Percentiles rank a stretch among this genome's conserved stretches.
Evolutionary conservation across 2,113 vertebrate genomes (phyloP).

Genomic region (Aphelocoma coerulescens): DNA sequence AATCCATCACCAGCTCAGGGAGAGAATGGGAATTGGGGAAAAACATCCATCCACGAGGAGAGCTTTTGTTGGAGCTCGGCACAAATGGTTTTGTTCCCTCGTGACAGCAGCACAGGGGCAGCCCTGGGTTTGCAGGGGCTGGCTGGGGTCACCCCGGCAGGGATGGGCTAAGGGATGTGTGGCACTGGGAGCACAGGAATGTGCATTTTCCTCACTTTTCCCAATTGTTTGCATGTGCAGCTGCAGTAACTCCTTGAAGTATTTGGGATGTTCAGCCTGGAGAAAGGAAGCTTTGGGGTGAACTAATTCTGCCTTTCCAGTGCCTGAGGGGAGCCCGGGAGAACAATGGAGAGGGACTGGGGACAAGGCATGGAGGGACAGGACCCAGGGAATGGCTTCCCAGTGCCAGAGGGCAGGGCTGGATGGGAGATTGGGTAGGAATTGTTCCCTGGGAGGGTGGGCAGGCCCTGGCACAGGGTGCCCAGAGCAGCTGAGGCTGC

Average conservation of each 20-base stretch:
- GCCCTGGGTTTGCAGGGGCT: fast-evolving
- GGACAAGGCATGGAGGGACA: background rate
- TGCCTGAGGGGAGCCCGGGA: background rate
- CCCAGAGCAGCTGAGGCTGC: background rate
- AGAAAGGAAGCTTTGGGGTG: background rate
- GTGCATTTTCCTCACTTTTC: background rate
- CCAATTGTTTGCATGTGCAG: fast-evolving
- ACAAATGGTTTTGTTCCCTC: fast-evolving
- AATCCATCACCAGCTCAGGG: background rate
- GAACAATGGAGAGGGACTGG: background rate
- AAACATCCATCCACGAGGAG: background rate
- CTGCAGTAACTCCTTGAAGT: fast-evolving
- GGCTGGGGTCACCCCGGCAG: too few relatives aligned
- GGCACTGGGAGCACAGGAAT: too few relatives aligned
- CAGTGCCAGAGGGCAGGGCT: fast-evolving
- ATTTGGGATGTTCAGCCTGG: background rate
- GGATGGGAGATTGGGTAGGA: background rate
- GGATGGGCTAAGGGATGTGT: fast-evolving
- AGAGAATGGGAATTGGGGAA: background rate
- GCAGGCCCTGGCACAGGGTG: background rate
- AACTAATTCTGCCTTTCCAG: background rate
- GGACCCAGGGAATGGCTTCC: background rate
- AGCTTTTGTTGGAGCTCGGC: background rate
- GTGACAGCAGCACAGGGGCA: fast-evolving
- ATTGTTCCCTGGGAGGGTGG: background rate